A percentile compares a stretch with the other conserved stretches of the same genome.
phyloP scores from a whole-genome alignment of 1,140 invertebrate genomes.

The Elymnias hypermnestra region DNA sequence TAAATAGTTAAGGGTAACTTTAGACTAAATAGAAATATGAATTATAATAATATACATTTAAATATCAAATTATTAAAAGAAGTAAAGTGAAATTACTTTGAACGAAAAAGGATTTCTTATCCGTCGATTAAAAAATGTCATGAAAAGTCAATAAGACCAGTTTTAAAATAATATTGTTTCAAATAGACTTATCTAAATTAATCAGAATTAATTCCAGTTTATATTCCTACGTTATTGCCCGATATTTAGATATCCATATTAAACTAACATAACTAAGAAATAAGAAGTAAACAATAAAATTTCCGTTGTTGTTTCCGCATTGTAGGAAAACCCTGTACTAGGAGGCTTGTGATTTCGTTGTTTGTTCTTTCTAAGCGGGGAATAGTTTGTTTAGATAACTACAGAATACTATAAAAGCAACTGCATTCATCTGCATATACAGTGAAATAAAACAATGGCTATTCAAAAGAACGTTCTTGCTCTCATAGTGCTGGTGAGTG shows the following conservation, averaged over 20 bases:
- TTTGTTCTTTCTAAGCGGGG: constrained; percentile 21
- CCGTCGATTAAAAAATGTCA: no score
- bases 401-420: constrained; percentile 21
- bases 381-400: constrained; percentile 23
- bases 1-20: no score
- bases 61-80: no score
- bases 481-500: constrained; percentile 15
- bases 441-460: constrained; percentile 18
- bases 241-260: background rate
- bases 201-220: no score
- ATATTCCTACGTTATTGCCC: background rate
- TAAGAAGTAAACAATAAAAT: constrained; percentile 20
- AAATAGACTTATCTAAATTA: no score
- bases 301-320: constrained; percentile 21
- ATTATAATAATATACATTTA: no score
- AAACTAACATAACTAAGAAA: background rate
- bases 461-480: constrained; percentile 7
- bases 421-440: constrained; percentile 1
- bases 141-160: no score
- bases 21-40: no score
- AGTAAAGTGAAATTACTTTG: no score
- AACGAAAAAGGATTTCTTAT: no score
- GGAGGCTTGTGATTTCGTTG: constrained; percentile 17
- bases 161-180: no score
- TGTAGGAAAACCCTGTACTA: constrained; percentile 22